These are phyloP conservation scores for Ypsolopha sequella DNA, from an alignment of 2,888 invertebrate genomes.

Conservation along the genomic window DNA sequence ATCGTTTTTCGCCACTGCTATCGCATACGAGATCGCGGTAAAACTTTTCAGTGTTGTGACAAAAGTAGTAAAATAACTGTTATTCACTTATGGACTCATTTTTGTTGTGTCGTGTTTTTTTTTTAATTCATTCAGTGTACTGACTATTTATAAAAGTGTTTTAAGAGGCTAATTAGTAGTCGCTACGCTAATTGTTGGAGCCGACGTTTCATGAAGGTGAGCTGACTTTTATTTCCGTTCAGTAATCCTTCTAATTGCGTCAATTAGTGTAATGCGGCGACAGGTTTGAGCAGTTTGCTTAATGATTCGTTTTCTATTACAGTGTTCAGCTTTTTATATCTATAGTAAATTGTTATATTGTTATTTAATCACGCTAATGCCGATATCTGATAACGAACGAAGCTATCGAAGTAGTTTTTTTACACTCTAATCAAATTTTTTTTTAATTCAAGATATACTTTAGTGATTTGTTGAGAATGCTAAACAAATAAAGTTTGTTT, in stretches of 20 bases:
- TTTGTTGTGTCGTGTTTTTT: slow-evolving; percentile 43
- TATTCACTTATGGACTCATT: slow-evolving; percentile 34
- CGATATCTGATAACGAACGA: slow-evolving; percentile 8
- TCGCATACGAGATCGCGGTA: slow-evolving; percentile 43
- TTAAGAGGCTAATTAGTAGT: slow-evolving; percentile 62
- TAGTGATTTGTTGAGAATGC: too few species aligned
- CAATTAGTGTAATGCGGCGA: slow-evolving; percentile 70
- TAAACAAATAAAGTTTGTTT: too few species aligned
- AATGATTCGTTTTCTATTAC: slow-evolving; percentile 26
- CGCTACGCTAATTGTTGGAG: slow-evolving; percentile 63
- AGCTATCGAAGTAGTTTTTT: neutral
- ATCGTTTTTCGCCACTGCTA: neutral
- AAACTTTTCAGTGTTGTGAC: slow-evolving; percentile 59
- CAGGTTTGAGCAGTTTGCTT: slow-evolving; percentile 63
- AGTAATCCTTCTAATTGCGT: slow-evolving; percentile 69
- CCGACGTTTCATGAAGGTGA: slow-evolving; percentile 70
- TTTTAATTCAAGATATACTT: too few species aligned
- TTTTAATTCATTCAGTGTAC: slow-evolving; percentile 29
- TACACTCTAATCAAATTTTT: too few species aligned
- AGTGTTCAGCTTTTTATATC: neutral
- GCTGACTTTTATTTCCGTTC: slow-evolving; percentile 70
- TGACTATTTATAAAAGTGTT: slow-evolving; percentile 43
- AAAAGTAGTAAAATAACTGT: slow-evolving; percentile 16
- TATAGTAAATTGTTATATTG: neutral
- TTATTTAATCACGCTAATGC: neutral